Conservation (phyloP, 2,113 vertebrate species). For the Aegithalos caudatus region DNA sequence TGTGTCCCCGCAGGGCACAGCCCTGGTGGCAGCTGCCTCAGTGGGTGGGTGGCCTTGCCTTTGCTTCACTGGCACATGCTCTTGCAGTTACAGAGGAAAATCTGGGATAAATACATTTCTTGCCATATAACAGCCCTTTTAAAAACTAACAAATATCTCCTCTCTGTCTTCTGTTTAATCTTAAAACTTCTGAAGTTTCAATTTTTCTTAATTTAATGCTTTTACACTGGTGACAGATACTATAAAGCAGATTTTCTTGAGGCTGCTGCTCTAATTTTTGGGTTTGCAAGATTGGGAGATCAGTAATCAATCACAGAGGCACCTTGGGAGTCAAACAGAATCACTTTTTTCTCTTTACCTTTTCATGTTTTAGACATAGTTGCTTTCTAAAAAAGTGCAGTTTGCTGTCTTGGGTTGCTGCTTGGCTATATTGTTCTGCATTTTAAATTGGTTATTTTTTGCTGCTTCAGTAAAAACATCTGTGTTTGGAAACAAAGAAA, state of each 20-base stretch:
- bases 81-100: not conserved
- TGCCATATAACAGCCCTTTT: not conserved
- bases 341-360: not conserved
- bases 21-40: not conserved
- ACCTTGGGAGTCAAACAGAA: not conserved
- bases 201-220: not conserved
- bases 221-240: not conserved
- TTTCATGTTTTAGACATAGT: not conserved
- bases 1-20: not conserved
- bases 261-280: not conserved
- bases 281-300: not conserved
- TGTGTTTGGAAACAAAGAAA: not conserved
- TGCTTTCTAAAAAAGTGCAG: not conserved
- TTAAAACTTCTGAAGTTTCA: not conserved
- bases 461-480: not conserved
- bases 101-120: not conserved
- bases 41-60: not conserved
- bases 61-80: not conserved
- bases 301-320: not conserved
- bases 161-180: not conserved
- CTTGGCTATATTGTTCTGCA: not conserved
- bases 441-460: not conserved
- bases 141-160: not conserved
- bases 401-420: not conserved
- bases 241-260: not conserved